phyloP scores from a whole-genome alignment of 2,113 vertebrate genomes.

The Hydrochoerus hydrochaeris region DNA sequence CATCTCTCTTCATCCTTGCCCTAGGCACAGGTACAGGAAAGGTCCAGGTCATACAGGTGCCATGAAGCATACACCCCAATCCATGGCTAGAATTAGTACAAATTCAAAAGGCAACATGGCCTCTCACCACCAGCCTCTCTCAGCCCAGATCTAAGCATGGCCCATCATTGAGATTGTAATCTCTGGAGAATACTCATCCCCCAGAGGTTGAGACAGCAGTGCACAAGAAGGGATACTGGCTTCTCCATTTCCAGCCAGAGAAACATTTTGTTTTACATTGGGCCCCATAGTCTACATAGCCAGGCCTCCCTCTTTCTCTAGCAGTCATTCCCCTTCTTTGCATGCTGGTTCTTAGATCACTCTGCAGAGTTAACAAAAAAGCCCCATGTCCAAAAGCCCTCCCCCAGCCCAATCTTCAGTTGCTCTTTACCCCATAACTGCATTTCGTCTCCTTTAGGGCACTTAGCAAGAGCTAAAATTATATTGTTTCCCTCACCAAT shows the following conservation, averaged over 20 bases:
- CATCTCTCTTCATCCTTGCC: not conserved
- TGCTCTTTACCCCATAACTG: not conserved
- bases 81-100: not conserved
- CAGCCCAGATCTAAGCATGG: not conserved
- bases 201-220: not conserved
- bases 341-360: not conserved
- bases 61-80: not conserved
- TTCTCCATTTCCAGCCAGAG: not conserved
- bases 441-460: not conserved
- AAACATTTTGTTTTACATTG: not conserved
- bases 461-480: not conserved
- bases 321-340: not conserved
- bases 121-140: not conserved
- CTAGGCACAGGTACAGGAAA: not conserved
- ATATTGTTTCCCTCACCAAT: not conserved
- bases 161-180: not conserved
- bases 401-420: not conserved
- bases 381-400: not conserved
- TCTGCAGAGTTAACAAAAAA: not conserved
- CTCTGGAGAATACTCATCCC: not conserved
- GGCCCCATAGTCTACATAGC: not conserved
- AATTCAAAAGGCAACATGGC: not conserved
- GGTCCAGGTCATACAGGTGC: not conserved
- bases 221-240: not conserved
- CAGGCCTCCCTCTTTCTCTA: not conserved